Percentiles rank a stretch among this genome's conserved stretches.
Conservation (phyloP, 2,113 vertebrate species). For the Scatophagus argus region DNA sequence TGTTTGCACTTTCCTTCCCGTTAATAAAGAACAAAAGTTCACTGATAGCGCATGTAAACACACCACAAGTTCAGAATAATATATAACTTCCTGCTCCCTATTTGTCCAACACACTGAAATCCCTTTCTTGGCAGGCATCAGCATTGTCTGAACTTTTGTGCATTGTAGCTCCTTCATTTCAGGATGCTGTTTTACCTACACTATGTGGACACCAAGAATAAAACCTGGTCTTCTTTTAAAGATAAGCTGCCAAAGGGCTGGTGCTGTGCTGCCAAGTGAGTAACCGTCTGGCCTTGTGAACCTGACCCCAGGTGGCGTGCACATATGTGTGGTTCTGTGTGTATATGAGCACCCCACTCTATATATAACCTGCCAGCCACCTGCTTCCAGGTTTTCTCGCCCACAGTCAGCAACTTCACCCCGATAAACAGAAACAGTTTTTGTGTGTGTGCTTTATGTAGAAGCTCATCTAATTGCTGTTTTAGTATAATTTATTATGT, state of each 20-base stretch:
- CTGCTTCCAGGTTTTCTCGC: slow-evolving; percentile 26
- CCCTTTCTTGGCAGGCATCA: neutral
- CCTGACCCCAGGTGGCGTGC: slow-evolving; percentile 44
- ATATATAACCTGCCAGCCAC: slow-evolving; percentile 31
- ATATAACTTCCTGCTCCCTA: neutral
- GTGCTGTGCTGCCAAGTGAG: slow-evolving; percentile 85
- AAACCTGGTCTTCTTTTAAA: slow-evolving; percentile 85
- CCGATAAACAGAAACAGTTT: neutral
- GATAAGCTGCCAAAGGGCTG: slow-evolving; percentile 85
- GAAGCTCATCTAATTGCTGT: neutral
- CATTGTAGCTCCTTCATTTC: slow-evolving; percentile 13
- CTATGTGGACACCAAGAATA: slow-evolving; percentile 83
- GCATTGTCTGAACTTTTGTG: neutral
- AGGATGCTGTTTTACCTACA: slow-evolving; percentile 87
- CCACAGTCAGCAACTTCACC: slow-evolving; percentile 2
- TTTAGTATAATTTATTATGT: neutral
- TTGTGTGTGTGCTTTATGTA: too few relatives aligned
- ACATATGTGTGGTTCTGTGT: slow-evolving; percentile 7
- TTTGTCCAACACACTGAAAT: slow-evolving; percentile 20
- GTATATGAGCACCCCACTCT: neutral
- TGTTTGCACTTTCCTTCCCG: neutral
- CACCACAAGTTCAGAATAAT: neutral
- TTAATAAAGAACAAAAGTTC: neutral
- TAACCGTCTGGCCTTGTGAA: slow-evolving; percentile 46
- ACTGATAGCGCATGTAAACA: neutral